phyloP scores from a whole-genome alignment of 2,797 vertebrate species.

The Epinephelus awoara region DNA sequence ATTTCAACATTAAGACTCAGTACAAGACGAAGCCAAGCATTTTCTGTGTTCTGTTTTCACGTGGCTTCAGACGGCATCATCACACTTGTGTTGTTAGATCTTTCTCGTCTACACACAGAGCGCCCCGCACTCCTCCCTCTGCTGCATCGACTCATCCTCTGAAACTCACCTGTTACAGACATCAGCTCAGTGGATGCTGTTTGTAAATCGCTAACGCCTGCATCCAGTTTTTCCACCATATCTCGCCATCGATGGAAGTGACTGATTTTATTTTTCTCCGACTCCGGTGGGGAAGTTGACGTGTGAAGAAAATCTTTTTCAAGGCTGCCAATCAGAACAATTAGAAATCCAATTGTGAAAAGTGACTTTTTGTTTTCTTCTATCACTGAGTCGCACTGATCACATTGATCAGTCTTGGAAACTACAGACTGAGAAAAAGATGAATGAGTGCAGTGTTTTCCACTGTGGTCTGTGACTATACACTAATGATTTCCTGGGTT shows the following conservation, averaged over 20 bases:
- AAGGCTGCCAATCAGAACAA: conserved; percentile 92
- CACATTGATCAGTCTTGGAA: conserved; percentile 99
- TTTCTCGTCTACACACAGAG: not conserved
- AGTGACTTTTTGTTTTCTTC: conserved; percentile 75
- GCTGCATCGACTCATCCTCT: conserved; percentile 32
- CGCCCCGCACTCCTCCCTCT: conserved; percentile 20
- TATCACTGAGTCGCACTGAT: conserved; percentile 95
- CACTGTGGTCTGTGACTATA: conserved; percentile 93
- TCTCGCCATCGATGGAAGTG: conserved; percentile 82
- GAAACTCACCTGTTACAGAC: conserved; percentile 51
- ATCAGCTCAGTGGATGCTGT: conserved; percentile 40
- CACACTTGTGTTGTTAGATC: not conserved
- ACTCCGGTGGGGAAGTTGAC: conserved; percentile 76
- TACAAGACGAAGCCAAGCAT: conserved; percentile 46
- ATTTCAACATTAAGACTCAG: conserved; percentile 37
- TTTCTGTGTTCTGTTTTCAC: conserved; percentile 19
- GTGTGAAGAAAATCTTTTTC: conserved; percentile 71
- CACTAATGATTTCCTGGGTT: conserved; percentile 79
- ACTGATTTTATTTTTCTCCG: conserved; percentile 79
- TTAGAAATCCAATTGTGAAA: conserved; percentile 89
- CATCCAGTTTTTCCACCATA: conserved; percentile 86
- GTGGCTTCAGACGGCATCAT: conserved; percentile 11
- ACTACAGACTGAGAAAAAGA: conserved; percentile 84
- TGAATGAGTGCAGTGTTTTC: conserved; percentile 94
- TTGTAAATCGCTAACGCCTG: conserved; percentile 47